A percentile compares a stretch with the other conserved stretches of the same genome.
Evolutionary conservation across 2,797 vertebrate species (phyloP).

Genomic region (Pangasius macronema): DNA sequence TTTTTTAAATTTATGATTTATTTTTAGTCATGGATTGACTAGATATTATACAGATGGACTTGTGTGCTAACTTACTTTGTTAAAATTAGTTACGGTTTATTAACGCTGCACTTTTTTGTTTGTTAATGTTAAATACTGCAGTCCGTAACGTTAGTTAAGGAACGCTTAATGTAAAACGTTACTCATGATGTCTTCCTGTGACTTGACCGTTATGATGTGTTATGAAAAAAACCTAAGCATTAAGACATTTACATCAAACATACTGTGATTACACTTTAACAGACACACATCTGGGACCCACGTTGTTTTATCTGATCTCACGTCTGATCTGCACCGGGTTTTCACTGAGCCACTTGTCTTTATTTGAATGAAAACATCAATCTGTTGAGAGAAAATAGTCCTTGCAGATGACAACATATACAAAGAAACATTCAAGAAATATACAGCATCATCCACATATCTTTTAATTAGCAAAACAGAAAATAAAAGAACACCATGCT

Average conservation of each 20-base stretch:
- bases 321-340: conserved; percentile 13
- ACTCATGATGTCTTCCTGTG: background rate
- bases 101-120: background rate
- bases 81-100: background rate
- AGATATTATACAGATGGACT: background rate
- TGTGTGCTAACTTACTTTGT: background rate
- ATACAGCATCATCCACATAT: conserved; percentile 68
- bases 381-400: conserved; percentile 59
- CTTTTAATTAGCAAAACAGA: conserved; percentile 67
- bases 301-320: conserved; percentile 16
- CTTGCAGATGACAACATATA: conserved; percentile 61
- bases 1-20: background rate
- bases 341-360: conserved; percentile 62
- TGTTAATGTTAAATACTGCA: background rate
- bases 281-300: background rate
- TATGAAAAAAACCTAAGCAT: background rate
- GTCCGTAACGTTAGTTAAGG: background rate
- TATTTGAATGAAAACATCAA: conserved; percentile 66
- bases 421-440: conserved; percentile 64
- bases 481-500: conserved; percentile 63
- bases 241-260: background rate
- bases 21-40: background rate
- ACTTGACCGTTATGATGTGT: background rate
- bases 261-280: background rate
- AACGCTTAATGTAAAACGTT: background rate